These are phyloP conservation scores for Lampris megalopsis DNA, from an alignment of 2,113 vertebrate genomes.

Conservation along the genomic window DNA sequence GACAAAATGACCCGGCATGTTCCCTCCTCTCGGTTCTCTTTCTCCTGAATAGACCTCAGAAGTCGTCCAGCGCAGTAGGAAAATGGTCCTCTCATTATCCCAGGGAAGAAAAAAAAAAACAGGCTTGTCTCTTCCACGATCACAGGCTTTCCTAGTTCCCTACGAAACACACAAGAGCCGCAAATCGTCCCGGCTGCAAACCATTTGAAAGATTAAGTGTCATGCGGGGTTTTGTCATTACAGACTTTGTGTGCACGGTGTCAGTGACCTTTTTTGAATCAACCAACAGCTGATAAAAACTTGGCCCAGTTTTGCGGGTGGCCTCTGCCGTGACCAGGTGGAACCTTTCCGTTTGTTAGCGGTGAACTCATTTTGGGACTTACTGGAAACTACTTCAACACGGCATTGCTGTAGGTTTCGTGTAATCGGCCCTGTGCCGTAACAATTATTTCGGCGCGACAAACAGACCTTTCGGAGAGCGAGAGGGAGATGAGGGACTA, in stretches of 20 bases:
- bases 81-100: constrained; percentile 53
- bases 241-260: constrained; percentile 31
- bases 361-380: constrained; percentile 61
- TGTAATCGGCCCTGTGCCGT: constrained; percentile 65
- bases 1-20: constrained; percentile 72
- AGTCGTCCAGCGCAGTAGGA: constrained; percentile 53
- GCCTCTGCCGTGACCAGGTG: constrained; percentile 57
- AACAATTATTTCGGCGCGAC: constrained; percentile 74
- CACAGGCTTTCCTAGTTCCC: constrained; percentile 41
- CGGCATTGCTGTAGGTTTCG: constrained; percentile 51
- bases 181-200: constrained; percentile 34
- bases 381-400: constrained; percentile 69
- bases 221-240: constrained; percentile 36
- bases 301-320: constrained; percentile 49
- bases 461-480: constrained; percentile 70
- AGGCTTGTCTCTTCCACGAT: constrained; percentile 20
- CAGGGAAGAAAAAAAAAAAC: constrained; percentile 23
- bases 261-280: constrained; percentile 47
- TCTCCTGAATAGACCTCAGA: constrained; percentile 52
- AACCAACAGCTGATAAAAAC: constrained; percentile 43
- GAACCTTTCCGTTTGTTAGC: constrained; percentile 75
- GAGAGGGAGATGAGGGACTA: constrained; percentile 73
- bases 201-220: constrained; percentile 23
- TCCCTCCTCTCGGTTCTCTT: constrained; percentile 51
- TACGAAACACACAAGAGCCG: constrained; percentile 51